Evolutionary conservation across 92 coral and sea anemone genomes (phyloP).

Genomic region (Umimayanthus kanabou): DNA sequence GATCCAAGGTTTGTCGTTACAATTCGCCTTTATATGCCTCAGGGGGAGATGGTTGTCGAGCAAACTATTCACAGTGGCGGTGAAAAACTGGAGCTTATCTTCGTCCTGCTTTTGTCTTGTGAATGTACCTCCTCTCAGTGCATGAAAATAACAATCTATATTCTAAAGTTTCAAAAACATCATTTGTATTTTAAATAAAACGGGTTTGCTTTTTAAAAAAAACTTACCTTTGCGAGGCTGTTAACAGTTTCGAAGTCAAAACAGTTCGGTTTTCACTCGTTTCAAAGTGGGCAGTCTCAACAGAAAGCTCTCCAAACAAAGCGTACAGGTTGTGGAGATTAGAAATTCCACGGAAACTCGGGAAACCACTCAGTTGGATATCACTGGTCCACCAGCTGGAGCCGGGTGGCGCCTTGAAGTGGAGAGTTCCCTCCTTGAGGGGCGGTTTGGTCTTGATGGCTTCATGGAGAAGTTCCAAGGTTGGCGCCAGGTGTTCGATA

Average conservation of each 20-base stretch:
- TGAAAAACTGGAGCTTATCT: too few relatives aligned
- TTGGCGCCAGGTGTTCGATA: constrained; percentile 62
- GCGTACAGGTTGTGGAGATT: constrained; percentile 63
- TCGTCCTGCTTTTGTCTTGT: too few relatives aligned
- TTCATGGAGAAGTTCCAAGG: constrained; percentile 56
- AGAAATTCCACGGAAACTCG: constrained; percentile 70
- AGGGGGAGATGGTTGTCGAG: too few relatives aligned
- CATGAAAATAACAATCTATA: too few relatives aligned
- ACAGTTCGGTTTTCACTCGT: constrained; percentile 45
- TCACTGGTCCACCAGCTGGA: constrained; percentile 63
- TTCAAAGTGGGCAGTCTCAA: constrained; percentile 60
- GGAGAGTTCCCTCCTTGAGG: constrained; percentile 55
- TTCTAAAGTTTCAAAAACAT: too few relatives aligned
- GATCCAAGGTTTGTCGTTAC: too few relatives aligned
- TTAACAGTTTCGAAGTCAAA: constrained; percentile 57
- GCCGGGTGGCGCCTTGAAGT: constrained; percentile 51
- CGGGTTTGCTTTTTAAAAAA: too few relatives aligned
- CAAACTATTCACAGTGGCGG: too few relatives aligned
- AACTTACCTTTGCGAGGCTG: constrained; percentile 34
- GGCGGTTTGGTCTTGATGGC: constrained; percentile 56
- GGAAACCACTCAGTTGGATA: constrained; percentile 68
- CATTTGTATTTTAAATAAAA: too few relatives aligned
- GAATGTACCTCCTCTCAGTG: too few relatives aligned
- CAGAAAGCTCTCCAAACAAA: constrained; percentile 68
- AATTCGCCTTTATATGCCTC: too few relatives aligned